Conservation (phyloP, 1,140 invertebrate genomes). For the Forficula auricularia region DNA sequence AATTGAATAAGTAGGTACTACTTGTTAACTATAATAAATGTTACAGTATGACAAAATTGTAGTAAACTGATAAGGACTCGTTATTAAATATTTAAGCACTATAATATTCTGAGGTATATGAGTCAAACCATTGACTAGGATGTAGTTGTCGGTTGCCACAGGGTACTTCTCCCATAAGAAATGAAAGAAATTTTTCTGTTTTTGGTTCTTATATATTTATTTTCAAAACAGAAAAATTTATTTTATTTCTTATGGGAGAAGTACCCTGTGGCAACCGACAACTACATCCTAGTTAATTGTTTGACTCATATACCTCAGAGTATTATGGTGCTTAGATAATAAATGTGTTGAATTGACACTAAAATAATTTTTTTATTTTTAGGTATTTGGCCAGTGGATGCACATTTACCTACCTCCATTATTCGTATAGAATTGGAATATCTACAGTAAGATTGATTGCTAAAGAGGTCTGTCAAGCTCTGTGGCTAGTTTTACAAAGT, state of each 20-base stretch:
- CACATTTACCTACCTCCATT: constrained; percentile 14
- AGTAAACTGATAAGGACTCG: no score
- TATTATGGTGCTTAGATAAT: neutral
- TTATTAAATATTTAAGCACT: no score
- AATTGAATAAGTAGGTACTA: neutral
- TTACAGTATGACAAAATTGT: no score
- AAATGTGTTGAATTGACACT: constrained; percentile 5
- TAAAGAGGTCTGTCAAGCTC: constrained; percentile 13
- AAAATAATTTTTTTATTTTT: constrained; percentile 7
- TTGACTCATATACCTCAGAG: neutral
- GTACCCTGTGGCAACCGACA: neutral
- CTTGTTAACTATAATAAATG: neutral
- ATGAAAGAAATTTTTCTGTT: no score
- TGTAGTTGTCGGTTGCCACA: no score
- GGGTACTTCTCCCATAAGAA: no score
- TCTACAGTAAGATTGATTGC: constrained; percentile 8
- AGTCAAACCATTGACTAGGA: no score
- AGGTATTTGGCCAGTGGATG: constrained; percentile 15
- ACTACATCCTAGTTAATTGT: neutral
- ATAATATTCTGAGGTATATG: no score
- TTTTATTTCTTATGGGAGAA: neutral
- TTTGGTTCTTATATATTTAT: no score
- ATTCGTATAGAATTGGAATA: constrained; percentile 9
- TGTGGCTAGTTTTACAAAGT: constrained; percentile 12
- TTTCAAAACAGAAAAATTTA: neutral